These are phyloP conservation scores for Grallaria varia DNA, from an alignment of 2,113 vertebrate species.

Conservation along the genomic window DNA sequence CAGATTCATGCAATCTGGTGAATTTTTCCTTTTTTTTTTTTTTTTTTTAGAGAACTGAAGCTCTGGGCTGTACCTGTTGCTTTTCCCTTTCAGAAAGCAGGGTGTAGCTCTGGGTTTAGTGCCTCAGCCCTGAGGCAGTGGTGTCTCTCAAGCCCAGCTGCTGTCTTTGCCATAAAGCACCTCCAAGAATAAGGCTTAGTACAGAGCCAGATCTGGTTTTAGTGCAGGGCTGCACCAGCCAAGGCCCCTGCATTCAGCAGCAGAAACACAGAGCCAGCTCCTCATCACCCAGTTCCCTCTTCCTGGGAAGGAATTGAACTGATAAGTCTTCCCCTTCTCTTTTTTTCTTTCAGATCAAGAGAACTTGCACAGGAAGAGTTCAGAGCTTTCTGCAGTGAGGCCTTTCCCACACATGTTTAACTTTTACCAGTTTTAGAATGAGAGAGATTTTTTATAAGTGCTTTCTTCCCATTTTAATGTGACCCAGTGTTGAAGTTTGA, in stretches of 20 bases:
- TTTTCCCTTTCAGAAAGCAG: not conserved
- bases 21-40: not conserved
- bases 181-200: not conserved
- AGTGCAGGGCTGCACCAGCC: not conserved
- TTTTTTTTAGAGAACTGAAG: not conserved
- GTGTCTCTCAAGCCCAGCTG: not conserved
- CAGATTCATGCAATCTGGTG: not conserved
- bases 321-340: not conserved
- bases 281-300: not conserved
- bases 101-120: not conserved
- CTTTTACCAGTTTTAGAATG: not conserved
- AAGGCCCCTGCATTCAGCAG: not conserved
- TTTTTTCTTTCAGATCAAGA: constrained; percentile 30
- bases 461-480: not conserved
- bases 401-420: not conserved
- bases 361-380: not conserved
- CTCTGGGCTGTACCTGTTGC: not conserved
- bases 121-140: not conserved
- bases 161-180: not conserved
- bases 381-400: not conserved
- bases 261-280: not conserved
- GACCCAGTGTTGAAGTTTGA: not conserved
- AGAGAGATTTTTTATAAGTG: not conserved
- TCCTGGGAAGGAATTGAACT: not conserved
- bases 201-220: not conserved